Percentiles rank a stretch among this genome's conserved stretches.
Conservation (phyloP, 2,113 vertebrate species). For the Macquaria australasica region DNA sequence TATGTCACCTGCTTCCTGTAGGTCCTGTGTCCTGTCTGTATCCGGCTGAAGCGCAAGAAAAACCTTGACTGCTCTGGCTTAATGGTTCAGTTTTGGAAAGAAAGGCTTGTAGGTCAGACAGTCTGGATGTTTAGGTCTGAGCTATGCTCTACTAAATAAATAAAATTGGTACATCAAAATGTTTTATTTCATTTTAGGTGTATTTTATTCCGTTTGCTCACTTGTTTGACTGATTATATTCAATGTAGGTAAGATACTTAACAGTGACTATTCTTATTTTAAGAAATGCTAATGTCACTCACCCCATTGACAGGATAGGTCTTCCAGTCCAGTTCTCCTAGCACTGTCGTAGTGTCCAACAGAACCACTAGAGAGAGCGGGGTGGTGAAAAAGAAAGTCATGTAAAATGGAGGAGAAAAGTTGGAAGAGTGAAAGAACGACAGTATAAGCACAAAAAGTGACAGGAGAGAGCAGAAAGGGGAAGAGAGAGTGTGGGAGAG, state of each 20-base stretch:
- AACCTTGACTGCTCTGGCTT: not conserved
- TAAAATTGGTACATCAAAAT: not conserved
- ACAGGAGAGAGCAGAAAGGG: constrained; percentile 32
- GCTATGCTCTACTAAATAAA: not conserved
- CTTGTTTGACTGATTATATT: not conserved
- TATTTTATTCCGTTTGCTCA: not conserved
- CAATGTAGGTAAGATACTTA: not conserved
- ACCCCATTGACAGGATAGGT: constrained; percentile 98
- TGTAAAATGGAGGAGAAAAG: constrained; percentile 46
- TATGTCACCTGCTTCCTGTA: constrained; percentile 3
- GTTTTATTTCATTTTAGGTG: not conserved
- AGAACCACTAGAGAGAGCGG: constrained; percentile 88
- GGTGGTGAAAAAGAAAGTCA: constrained; percentile 37
- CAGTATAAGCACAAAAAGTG: constrained; percentile 41
- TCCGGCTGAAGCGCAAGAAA: constrained; percentile 1
- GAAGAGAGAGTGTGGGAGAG: constrained; percentile 25
- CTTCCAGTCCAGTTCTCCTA: constrained; percentile 96
- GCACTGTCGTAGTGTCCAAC: constrained; percentile 93
- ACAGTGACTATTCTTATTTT: not conserved
- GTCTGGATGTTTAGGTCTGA: not conserved
- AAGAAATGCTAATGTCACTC: constrained; percentile 78
- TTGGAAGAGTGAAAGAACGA: constrained; percentile 47
- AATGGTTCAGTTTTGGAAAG: constrained; percentile 3
- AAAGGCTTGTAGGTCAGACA: not conserved
- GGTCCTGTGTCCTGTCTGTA: constrained; percentile 26